Base-by-base conservation (phyloP, 2,113 vertebrate genomes). In the Notothenia rossii region DNA sequence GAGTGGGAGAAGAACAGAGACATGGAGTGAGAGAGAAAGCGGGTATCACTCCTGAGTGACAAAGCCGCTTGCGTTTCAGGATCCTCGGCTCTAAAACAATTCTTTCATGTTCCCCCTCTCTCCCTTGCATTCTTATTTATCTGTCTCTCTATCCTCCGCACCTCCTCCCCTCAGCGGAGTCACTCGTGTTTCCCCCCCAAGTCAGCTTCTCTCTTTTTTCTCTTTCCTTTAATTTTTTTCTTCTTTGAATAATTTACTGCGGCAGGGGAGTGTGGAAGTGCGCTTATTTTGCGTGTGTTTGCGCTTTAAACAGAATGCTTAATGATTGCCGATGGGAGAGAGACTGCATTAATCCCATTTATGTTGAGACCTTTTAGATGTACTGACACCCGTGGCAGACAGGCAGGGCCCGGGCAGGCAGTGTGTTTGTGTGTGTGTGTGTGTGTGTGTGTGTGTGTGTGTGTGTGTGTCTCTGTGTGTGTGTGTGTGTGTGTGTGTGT, bases 281-380 rank as follows among this genome's bases (percentile, higher is more conserved):
- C 91, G 75, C 91, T 93, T 94, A 94, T 95, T 95, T 94, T 93
- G 91, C 94, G 91, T 94, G 90, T 91, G 91, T 91, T 93, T 92
- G 82, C 70, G 87, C 90, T 94, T 94, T 94, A 95, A 95, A 95
- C 93, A 93, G 94, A 95, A 94, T 95, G 89, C 83, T 81, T 95
- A 95, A 96, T 95, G 94, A 94, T 93, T 85, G 93, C 95, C 94
- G 88, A 94, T 85, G 93, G 94, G 93, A 89, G 87, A 89, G 86
- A 91, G 92, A 91, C 89, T 91, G 92, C 90, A 94, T 95, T 95
- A 95, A 95, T 95, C 93, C 92, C 89, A 92, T 94, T 95, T 94
- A 93, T 94, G 90, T 92, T 84, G 88, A 95, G 94, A 94, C 94
- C 94, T 95, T 93, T 95, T 90, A 94, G 91, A 95, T 94, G 91